phyloP scores from a whole-genome alignment of 2,113 vertebrate species.

The Aix galericulata region DNA sequence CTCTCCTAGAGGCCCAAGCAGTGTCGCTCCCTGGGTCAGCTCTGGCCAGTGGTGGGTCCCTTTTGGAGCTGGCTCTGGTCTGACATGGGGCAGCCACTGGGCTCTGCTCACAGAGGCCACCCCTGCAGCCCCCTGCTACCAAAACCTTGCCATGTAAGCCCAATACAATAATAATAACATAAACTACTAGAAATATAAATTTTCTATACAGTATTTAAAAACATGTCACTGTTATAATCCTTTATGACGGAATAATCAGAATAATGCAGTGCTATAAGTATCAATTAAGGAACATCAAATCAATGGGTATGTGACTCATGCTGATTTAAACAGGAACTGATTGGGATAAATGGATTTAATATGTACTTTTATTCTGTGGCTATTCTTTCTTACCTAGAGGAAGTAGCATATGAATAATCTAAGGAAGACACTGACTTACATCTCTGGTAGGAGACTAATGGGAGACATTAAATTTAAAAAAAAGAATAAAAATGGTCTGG shows the following conservation, averaged over 20 bases:
- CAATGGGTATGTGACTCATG: constrained; percentile 59
- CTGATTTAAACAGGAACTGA: constrained; percentile 75
- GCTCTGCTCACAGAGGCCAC: no score
- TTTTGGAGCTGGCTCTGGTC: no score
- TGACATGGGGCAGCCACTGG: no score
- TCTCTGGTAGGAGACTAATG: constrained; percentile 73
- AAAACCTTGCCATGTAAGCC: neutral
- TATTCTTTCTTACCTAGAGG: constrained; percentile 75
- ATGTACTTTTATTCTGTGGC: constrained; percentile 73
- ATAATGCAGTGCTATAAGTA: constrained; percentile 69
- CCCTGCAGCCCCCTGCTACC: neutral
- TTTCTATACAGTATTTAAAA: constrained; percentile 64
- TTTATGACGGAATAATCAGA: constrained; percentile 74
- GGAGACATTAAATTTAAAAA: constrained; percentile 45
- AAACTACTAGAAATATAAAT: constrained; percentile 51
- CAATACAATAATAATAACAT: neutral
- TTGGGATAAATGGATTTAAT: constrained; percentile 80
- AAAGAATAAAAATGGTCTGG: neutral
- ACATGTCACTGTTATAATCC: constrained; percentile 55
- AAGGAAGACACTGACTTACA: constrained; percentile 69
- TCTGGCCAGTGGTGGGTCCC: no score
- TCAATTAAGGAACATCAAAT: constrained; percentile 80
- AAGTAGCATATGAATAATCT: constrained; percentile 71
- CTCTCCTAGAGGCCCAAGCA: no score
- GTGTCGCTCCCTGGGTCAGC: no score